Evolutionary conservation across 2,113 vertebrate species (phyloP), one percentile per base, ranked within the genome.

Genomic region (Leiothrix lutea): DNA sequence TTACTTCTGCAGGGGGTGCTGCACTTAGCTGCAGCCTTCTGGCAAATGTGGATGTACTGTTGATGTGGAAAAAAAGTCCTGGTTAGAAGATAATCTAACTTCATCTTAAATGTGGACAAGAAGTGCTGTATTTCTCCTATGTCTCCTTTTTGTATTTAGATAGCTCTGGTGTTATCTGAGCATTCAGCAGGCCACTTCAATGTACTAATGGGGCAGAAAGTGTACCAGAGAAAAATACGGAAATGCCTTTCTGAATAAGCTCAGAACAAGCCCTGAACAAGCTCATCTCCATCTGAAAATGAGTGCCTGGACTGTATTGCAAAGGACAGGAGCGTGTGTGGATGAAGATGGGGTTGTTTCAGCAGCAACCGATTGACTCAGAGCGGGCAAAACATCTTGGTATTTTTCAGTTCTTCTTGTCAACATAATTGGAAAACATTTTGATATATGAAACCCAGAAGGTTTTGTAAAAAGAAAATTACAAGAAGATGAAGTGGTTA

Each of bases 261-360:
- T 73, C 45, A 50, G 54, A 73, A 22, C 16, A 81, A 84, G 31
- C 8, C 58, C 40, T 36, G 45, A 64, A 20, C 25, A 80, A 84
- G 12, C 54, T 65, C 14, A 14, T 81, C n/a, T 70, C 12, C 19
- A 7, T 53, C 17, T 57, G 50, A 69, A 80, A 40, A 72, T 2
- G 4, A 33, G 12, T 84, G 24, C 15, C 6, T 64, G 35, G 12
- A 10, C 21, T 56, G 12, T 20, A 56, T 12, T 0, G 0, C 45
- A 8, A 26, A 45, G 70, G 35, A 29, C 7, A 11, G 23, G 45
- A 57, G 2, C 28, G 35, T n/a, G 5, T 66, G 36, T 64, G 18
- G 7, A 7, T n/a, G 40, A 71, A 53, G 38, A 11, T 35, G n/a
- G 13, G 10, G 1, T 60, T 85, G 42, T 81, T 81, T 16, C 19